These are phyloP conservation scores for Procambarus virginalis DNA, from an alignment of 1,140 invertebrate genomes.

Conservation along the genomic window DNA sequence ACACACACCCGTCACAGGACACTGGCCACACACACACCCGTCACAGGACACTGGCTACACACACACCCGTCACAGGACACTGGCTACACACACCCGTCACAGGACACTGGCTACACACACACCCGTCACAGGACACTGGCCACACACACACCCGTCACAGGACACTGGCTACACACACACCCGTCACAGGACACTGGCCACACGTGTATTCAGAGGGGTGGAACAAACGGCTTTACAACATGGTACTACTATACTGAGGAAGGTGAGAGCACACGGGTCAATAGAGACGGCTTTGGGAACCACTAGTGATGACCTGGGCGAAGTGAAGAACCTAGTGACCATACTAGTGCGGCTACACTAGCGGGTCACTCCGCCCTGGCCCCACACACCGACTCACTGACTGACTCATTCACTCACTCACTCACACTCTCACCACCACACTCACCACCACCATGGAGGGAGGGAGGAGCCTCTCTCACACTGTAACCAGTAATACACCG, in stretches of 20 bases:
- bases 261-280: neutral
- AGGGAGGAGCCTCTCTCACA: neutral
- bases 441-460: neutral
- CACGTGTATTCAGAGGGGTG: too few species aligned
- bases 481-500: neutral
- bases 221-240: neutral
- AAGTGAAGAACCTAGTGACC: neutral
- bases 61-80: too few species aligned
- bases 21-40: too few species aligned
- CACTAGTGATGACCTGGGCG: neutral
- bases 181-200: too few species aligned
- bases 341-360: neutral
- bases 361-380: neutral
- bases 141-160: too few species aligned
- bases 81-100: too few species aligned
- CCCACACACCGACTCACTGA: neutral
- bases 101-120: too few species aligned
- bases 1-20: too few species aligned
- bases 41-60: too few species aligned
- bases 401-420: neutral
- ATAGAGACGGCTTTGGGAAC: neutral
- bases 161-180: too few species aligned
- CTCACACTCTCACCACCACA: neutral
- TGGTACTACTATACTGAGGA: too few species aligned
- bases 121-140: too few species aligned